Conservation (phyloP, 1,140 invertebrate genomes). For the Phymorhynchus buccinoides region DNA sequence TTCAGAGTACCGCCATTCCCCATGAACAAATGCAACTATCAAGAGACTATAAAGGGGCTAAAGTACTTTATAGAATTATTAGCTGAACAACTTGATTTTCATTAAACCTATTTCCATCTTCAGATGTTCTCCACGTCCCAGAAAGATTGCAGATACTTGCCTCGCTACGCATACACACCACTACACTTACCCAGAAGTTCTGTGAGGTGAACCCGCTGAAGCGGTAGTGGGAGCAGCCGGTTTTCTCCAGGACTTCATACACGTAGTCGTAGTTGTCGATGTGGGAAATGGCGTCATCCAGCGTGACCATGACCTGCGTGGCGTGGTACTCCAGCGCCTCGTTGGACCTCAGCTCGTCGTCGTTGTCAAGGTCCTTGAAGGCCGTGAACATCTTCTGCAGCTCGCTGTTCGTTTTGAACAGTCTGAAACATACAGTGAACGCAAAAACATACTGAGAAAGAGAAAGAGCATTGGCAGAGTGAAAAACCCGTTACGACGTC, state of each 20-base stretch:
- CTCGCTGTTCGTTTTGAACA: slow-evolving; percentile 58
- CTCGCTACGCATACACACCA: no score
- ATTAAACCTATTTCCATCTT: no score
- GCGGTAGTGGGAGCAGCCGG: slow-evolving; percentile 54
- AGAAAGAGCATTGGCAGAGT: not conserved
- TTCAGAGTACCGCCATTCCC: no score
- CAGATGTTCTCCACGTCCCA: no score
- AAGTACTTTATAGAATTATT: no score
- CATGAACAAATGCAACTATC: no score
- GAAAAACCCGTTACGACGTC: no score
- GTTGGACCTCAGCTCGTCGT: slow-evolving; percentile 60
- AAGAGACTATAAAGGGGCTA: no score
- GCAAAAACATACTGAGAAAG: slow-evolving; percentile 13
- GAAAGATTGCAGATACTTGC: no score
- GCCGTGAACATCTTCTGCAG: slow-evolving; percentile 57
- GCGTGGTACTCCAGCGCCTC: slow-evolving; percentile 63
- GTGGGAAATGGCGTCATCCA: slow-evolving; percentile 63
- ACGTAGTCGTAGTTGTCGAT: slow-evolving; percentile 63
- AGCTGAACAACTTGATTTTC: no score
- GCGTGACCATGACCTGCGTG: slow-evolving; percentile 62
- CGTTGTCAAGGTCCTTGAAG: slow-evolving; percentile 56
- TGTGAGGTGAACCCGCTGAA: slow-evolving; percentile 54
- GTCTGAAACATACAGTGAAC: no score
- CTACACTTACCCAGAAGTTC: slow-evolving; percentile 62
- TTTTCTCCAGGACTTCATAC: slow-evolving; percentile 47